Conservation (phyloP, 2,797 vertebrate genomes). For the Cuniculus paca region DNA sequence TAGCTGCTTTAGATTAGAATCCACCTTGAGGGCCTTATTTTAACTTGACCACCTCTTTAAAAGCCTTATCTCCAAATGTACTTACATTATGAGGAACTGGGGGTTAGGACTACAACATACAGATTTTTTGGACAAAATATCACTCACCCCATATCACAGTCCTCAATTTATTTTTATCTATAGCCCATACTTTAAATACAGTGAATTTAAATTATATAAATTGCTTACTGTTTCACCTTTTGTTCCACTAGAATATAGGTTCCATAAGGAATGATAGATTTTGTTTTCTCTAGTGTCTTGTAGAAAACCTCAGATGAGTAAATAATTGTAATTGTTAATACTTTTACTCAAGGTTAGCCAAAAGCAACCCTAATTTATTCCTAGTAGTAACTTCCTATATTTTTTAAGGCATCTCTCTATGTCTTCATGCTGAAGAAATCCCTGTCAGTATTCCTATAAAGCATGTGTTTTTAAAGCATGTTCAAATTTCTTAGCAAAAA, state of each 20-base stretch:
- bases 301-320: slow-evolving; percentile 15
- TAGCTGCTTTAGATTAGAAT: background rate
- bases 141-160: background rate
- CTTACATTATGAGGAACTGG: background rate
- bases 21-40: background rate
- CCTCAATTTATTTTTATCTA: slow-evolving; percentile 41
- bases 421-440: slow-evolving; percentile 29
- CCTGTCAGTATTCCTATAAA: background rate
- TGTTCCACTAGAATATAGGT: background rate
- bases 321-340: background rate
- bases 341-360: background rate
- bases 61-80: background rate
- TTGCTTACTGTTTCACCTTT: slow-evolving; percentile 23
- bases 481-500: slow-evolving; percentile 60
- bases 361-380: slow-evolving; percentile 11
- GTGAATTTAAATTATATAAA: slow-evolving; percentile 22
- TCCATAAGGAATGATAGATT: background rate
- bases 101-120: background rate
- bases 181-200: slow-evolving; percentile 7
- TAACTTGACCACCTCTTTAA: background rate
- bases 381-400: background rate
- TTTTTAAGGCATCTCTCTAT: background rate
- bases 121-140: background rate
- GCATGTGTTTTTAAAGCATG: slow-evolving; percentile 46
- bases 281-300: slow-evolving; percentile 40